phyloP scores from a whole-genome alignment of 2,797 vertebrate species.

The Phaenicophaeus curvirostris region DNA sequence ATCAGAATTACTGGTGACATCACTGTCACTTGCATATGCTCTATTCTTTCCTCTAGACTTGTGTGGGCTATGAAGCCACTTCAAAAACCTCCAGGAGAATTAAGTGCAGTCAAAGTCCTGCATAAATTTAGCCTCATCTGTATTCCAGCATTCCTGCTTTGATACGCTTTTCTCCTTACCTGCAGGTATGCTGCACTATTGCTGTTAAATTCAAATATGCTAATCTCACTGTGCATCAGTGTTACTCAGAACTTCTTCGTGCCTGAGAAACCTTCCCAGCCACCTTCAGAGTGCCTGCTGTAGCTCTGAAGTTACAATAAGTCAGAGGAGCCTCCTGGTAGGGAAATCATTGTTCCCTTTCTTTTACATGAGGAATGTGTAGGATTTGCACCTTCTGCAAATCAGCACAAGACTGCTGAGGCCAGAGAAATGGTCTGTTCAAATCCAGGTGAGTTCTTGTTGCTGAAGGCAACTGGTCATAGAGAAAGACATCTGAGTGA shows the following conservation, averaged over 20 bases:
- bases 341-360: neutral
- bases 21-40: neutral
- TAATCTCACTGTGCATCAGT: neutral
- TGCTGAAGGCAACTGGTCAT: neutral
- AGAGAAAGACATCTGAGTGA: neutral
- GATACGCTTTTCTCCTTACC: neutral
- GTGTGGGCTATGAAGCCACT: neutral
- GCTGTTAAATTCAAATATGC: neutral
- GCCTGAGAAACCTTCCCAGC: neutral
- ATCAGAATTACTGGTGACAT: neutral
- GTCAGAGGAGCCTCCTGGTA: neutral
- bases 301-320: neutral
- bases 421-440: neutral
- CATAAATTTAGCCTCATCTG: rapidly evolving
- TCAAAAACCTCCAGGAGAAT: neutral
- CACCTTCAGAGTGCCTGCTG: neutral
- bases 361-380: neutral
- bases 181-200: neutral
- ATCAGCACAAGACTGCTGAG: neutral
- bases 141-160: neutral
- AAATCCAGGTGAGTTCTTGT: neutral
- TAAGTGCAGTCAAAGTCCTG: neutral
- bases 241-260: neutral
- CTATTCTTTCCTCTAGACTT: neutral
- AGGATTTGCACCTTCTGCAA: neutral